Evolutionary conservation across 2,888 invertebrate genomes (phyloP).

Genomic region (Stenichneumon culpator): DNA sequence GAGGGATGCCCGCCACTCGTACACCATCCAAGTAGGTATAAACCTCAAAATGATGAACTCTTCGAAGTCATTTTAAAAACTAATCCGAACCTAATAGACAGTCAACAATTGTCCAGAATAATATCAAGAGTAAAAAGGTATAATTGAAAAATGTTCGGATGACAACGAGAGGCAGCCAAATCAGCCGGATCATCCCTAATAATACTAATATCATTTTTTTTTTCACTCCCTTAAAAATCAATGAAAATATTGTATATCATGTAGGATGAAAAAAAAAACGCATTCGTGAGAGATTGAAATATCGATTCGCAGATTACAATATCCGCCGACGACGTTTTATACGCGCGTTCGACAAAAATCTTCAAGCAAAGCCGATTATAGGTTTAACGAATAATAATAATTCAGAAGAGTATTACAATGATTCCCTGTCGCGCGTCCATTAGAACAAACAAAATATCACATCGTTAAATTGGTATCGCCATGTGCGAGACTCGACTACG

Average conservation of each 20-base stretch:
- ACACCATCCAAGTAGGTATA: not conserved
- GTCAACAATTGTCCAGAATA: constrained; percentile 7
- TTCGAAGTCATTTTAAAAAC: not conserved
- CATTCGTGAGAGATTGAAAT: constrained; percentile 21
- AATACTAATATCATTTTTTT: constrained; percentile 44
- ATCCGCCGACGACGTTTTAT: constrained; percentile 45
- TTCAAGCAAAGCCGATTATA: constrained; percentile 71
- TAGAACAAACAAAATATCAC: constrained; percentile 69
- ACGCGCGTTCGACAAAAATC: constrained; percentile 62
- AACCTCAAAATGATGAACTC: constrained; percentile 15
- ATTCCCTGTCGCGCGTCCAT: constrained; percentile 54
- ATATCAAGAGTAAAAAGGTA: not conserved
- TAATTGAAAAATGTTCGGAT: constrained; percentile 24
- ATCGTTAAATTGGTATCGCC: constrained; percentile 65
- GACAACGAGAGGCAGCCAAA: constrained; percentile 13
- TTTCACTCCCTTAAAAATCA: not conserved
- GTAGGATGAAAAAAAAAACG: not conserved
- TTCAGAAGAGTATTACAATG: constrained; percentile 51
- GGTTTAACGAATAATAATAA: constrained; percentile 14
- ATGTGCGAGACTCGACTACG: constrained; percentile 54
- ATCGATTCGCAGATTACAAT: constrained; percentile 57
- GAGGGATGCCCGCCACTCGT: constrained; percentile 38
- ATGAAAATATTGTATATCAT: constrained; percentile 7
- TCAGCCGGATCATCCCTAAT: constrained; percentile 49
- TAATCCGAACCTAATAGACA: constrained; percentile 4